Evolutionary conservation across 2,113 vertebrate genomes (phyloP).

Genomic region (Python bivittatus): DNA sequence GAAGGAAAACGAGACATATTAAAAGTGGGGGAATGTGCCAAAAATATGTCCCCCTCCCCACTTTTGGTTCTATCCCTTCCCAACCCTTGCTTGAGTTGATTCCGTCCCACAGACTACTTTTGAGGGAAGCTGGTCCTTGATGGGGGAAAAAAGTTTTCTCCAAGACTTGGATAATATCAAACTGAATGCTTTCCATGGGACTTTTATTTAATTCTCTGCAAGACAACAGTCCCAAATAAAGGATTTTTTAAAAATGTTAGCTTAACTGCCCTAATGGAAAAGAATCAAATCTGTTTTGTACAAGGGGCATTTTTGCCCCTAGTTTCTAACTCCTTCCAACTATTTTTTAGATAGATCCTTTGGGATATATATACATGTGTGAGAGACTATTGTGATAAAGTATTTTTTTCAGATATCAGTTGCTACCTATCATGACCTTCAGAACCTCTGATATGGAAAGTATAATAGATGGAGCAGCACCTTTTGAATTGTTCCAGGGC

Average conservation of each 20-base stretch:
- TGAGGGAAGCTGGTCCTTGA: not conserved
- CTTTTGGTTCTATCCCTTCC: not conserved
- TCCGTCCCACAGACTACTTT: not conserved
- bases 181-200: not conserved
- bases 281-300: not conserved
- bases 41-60: not conserved
- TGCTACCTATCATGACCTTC: conserved; percentile 51
- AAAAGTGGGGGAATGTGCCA: not conserved
- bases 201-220: not conserved
- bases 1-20: not conserved
- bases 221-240: not conserved
- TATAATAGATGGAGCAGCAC: conserved; percentile 51
- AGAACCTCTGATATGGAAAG: conserved; percentile 40
- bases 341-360: conserved; percentile 12
- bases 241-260: not conserved
- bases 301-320: not conserved
- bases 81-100: not conserved
- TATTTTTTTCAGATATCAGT: not conserved
- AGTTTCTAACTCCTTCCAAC: not conserved
- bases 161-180: not conserved
- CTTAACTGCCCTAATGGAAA: not conserved
- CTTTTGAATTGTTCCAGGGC: conserved; percentile 61
- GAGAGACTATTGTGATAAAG: no score
- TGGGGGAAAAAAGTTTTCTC: not conserved
- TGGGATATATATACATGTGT: no score